Evolutionary conservation across 2,113 vertebrate genomes (phyloP).

Genomic region (Ifrita kowaldi): DNA sequence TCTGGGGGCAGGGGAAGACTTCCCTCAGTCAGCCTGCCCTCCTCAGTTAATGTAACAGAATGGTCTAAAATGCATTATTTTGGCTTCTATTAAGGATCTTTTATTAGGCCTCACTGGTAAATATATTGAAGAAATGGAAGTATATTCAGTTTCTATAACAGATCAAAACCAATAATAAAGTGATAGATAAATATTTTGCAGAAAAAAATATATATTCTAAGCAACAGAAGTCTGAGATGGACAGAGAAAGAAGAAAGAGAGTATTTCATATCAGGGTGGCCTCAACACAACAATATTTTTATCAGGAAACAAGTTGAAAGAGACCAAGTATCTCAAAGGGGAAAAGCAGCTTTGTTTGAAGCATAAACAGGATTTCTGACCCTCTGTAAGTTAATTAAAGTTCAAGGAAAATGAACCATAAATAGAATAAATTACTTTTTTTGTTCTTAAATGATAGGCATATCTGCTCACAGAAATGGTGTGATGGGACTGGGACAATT

Average conservation of each 20-base stretch:
- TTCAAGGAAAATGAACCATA: background rate
- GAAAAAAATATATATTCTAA: background rate
- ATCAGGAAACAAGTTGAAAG: background rate
- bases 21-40: background rate
- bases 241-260: background rate
- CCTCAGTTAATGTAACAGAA: background rate
- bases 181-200: background rate
- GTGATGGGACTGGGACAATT: background rate
- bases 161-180: background rate
- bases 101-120: background rate
- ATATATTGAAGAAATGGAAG: background rate
- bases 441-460: background rate
- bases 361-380: background rate
- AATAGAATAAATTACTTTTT: background rate
- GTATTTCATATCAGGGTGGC: background rate
- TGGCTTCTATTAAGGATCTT: background rate
- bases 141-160: background rate
- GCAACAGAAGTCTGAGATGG: background rate
- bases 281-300: background rate
- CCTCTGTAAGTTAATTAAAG: background rate
- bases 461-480: background rate
- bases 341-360: background rate
- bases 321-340: background rate
- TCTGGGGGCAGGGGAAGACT: background rate
- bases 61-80: background rate